Percentiles rank a stretch among this genome's conserved stretches.
These are phyloP conservation scores for Podotricha telesiphe DNA, from an alignment of 2,888 invertebrate genomes.

Conservation along the genomic window DNA sequence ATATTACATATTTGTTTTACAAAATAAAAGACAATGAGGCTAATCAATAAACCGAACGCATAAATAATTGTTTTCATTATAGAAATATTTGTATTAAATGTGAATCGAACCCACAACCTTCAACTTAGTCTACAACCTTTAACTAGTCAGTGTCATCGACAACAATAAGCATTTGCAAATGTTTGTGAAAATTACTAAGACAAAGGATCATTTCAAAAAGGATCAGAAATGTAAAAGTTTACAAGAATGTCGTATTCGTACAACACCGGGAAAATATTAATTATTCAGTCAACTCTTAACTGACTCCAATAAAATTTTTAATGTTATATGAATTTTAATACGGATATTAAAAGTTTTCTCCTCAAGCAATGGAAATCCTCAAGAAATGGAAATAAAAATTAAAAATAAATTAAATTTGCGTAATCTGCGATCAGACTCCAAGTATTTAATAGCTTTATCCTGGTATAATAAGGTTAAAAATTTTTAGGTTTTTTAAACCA, in stretches of 20 bases:
- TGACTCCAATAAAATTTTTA: conserved; percentile 62
- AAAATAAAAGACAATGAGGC: no score
- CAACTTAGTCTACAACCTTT: no score
- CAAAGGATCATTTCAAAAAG: neutral
- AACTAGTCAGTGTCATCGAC: no score
- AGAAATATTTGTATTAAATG: no score
- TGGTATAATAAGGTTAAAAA: neutral
- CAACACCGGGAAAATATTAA: conserved; percentile 58
- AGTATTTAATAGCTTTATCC: conserved; percentile 4
- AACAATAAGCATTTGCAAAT: no score
- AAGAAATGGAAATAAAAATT: conserved; percentile 22
- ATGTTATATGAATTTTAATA: conserved; percentile 48
- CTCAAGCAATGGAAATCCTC: conserved; percentile 3
- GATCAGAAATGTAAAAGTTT: conserved; percentile 21
- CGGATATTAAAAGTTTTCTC: conserved; percentile 28
- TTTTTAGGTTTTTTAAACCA: no score
- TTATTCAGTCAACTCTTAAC: conserved; percentile 70
- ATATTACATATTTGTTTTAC: no score
- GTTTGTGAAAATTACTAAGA: no score
- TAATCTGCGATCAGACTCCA: conserved; percentile 18
- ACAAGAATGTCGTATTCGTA: conserved; percentile 38
- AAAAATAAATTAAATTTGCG: conserved; percentile 27
- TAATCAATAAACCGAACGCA: no score
- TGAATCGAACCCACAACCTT: no score
- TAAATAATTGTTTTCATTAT: no score